phyloP scores from a whole-genome alignment of 2,797 vertebrate genomes.

The Rhinatrema bivittatum region DNA sequence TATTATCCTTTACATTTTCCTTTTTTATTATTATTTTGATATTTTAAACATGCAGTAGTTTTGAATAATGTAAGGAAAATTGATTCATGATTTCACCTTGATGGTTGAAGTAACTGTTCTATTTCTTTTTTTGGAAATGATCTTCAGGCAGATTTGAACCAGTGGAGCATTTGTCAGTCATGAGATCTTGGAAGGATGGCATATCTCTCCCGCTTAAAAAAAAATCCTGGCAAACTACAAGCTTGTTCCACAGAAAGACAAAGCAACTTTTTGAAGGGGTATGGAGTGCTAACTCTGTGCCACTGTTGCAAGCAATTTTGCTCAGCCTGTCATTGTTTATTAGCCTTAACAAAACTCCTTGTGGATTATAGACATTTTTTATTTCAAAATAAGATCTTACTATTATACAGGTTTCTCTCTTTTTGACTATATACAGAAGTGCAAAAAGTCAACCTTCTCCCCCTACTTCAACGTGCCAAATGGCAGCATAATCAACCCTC shows the following conservation, averaged over 20 bases:
- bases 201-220: conserved; percentile 80
- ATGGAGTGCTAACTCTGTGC: conserved; percentile 81
- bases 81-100: conserved; percentile 78
- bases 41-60: conserved; percentile 89
- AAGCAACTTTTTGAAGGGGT: conserved; percentile 81
- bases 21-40: conserved; percentile 57
- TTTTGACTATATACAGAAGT: conserved; percentile 99
- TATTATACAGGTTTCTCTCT: conserved; percentile 99
- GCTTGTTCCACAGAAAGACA: conserved; percentile 92
- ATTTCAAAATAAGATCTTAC: conserved; percentile 99
- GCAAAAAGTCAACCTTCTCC: conserved; percentile 96
- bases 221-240: conserved; percentile 97
- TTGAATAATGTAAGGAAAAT: conserved; percentile 81
- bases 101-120: conserved; percentile 69
- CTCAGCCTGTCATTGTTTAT: conserved; percentile 93
- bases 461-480: conserved; percentile 71
- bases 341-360: conserved; percentile 98
- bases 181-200: conserved; percentile 70
- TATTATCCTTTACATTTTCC: conserved; percentile 82
- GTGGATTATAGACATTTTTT: conserved; percentile 97
- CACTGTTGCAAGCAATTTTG: conserved; percentile 95
- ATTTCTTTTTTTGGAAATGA: conserved; percentile 32
- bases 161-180: conserved; percentile 76
- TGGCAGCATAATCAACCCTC: conserved; percentile 80
- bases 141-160: conserved; percentile 70